Evolutionary conservation across 2,113 vertebrate genomes (phyloP).

Genomic region (Amphiprion percula): DNA sequence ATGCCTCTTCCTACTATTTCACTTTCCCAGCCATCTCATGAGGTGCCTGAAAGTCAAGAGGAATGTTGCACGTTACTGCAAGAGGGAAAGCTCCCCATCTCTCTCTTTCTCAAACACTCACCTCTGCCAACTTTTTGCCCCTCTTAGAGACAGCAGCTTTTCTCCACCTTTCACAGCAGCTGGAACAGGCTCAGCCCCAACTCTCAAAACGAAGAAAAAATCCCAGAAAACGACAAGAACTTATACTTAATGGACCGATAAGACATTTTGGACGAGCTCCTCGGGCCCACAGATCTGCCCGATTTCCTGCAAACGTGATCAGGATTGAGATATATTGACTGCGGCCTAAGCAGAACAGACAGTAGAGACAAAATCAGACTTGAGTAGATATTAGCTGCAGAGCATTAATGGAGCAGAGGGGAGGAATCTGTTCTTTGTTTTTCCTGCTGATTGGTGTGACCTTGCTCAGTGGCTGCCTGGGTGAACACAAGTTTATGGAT

Average conservation of each 20-base stretch:
- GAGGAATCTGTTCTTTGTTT: background rate
- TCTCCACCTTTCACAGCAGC: slow-evolving; percentile 34
- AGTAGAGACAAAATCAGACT: slow-evolving; percentile 16
- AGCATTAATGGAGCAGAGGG: slow-evolving; percentile 35
- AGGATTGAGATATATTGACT: slow-evolving; percentile 12
- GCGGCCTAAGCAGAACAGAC: slow-evolving; percentile 22
- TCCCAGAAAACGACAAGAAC: slow-evolving; percentile 22
- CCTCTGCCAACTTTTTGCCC: slow-evolving; percentile 35
- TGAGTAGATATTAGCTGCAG: background rate
- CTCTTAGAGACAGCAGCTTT: slow-evolving; percentile 33
- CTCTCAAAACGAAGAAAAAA: slow-evolving; percentile 31
- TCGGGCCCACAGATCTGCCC: background rate
- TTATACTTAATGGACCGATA: slow-evolving; percentile 38
- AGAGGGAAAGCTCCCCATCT: slow-evolving; percentile 24
- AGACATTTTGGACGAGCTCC: slow-evolving; percentile 25
- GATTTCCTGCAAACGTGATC: slow-evolving; percentile 15
- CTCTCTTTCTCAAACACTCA: slow-evolving; percentile 7
- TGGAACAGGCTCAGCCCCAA: slow-evolving; percentile 25
- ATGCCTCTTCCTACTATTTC: background rate
- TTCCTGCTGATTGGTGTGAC: slow-evolving; percentile 38
- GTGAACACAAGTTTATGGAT: slow-evolving; percentile 9
- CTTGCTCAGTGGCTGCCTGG: slow-evolving; percentile 55
- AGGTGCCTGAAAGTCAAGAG: slow-evolving; percentile 57
- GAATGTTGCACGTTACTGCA: slow-evolving; percentile 78
- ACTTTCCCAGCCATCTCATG: slow-evolving; percentile 5